These are phyloP conservation scores for Lamprotornis superbus DNA, from an alignment of 2,113 vertebrate genomes.

Conservation along the genomic window DNA sequence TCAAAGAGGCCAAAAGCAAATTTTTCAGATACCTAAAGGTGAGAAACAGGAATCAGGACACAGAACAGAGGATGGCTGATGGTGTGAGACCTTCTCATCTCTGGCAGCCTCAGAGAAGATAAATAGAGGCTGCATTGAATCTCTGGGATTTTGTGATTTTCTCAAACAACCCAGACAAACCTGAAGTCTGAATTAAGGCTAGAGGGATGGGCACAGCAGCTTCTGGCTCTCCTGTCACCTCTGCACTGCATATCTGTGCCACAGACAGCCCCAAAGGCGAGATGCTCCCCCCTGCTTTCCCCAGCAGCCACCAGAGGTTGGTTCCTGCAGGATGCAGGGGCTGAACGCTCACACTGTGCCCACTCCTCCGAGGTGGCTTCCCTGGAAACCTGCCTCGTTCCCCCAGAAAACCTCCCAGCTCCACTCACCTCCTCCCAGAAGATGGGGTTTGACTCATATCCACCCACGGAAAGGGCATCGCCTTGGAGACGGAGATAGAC, in stretches of 20 bases:
- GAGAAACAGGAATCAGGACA: background rate
- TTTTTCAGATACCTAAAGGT: constrained; percentile 84
- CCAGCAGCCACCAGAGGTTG: background rate
- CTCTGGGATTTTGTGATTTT: background rate
- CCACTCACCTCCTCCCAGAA: constrained; percentile 93
- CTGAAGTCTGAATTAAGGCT: background rate
- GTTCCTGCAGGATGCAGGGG: accelerated
- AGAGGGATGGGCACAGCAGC: background rate
- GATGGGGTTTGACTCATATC: constrained; percentile 93
- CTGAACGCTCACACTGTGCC: accelerated
- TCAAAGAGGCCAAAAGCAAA: constrained; percentile 97
- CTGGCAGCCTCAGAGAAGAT: background rate
- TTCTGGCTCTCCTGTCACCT: background rate
- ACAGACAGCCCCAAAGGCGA: background rate
- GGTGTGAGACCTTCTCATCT: background rate
- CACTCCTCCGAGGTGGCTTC: background rate
- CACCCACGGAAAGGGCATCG: constrained; percentile 95
- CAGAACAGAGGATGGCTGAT: background rate
- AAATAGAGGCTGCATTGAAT: background rate
- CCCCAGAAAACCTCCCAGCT: background rate
- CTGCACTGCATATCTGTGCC: accelerated
- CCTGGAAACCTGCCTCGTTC: background rate
- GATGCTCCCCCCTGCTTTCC: background rate
- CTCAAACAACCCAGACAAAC: background rate
- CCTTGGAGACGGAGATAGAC: constrained; percentile 98